These are phyloP conservation scores for Poecilus cupreus DNA, from an alignment of 2,888 invertebrate species.

Conservation along the genomic window DNA sequence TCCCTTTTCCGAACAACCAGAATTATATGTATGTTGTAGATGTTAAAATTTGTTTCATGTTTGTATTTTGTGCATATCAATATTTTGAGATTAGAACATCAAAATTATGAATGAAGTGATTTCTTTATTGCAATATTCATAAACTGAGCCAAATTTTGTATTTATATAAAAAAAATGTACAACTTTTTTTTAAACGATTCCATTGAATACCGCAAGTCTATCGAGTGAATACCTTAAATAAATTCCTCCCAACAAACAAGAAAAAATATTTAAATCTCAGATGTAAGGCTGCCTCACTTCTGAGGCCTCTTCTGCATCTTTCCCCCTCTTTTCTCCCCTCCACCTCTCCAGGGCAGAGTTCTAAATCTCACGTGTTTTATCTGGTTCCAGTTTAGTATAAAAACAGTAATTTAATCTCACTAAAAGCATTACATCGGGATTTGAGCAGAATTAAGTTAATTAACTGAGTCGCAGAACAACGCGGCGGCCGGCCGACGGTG, in stretches of 20 bases:
- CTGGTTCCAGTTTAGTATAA: constrained; percentile 49
- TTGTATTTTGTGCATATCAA: no score
- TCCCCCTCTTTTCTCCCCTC: not conserved
- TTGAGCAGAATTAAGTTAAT: constrained; percentile 58
- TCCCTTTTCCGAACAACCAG: no score
- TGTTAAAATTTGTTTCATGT: no score
- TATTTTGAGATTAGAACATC: no score
- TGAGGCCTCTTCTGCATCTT: not conserved
- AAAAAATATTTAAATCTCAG: not conserved
- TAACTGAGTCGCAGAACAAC: constrained; percentile 49
- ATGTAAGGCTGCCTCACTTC: not conserved
- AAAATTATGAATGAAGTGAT: no score
- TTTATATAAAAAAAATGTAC: no score
- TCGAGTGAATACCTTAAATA: no score
- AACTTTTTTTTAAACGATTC: no score
- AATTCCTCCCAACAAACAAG: not conserved
- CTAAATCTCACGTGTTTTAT: constrained; percentile 53
- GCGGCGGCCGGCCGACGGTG: not conserved
- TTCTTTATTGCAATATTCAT: no score
- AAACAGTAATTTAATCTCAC: constrained; percentile 58
- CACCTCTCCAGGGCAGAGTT: not conserved
- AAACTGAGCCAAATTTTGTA: no score
- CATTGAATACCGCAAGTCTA: no score
- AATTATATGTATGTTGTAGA: no score
- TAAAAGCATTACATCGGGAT: constrained; percentile 57